phyloP scores from a whole-genome alignment of 2,888 invertebrate genomes.

The Acheta domesticus region DNA sequence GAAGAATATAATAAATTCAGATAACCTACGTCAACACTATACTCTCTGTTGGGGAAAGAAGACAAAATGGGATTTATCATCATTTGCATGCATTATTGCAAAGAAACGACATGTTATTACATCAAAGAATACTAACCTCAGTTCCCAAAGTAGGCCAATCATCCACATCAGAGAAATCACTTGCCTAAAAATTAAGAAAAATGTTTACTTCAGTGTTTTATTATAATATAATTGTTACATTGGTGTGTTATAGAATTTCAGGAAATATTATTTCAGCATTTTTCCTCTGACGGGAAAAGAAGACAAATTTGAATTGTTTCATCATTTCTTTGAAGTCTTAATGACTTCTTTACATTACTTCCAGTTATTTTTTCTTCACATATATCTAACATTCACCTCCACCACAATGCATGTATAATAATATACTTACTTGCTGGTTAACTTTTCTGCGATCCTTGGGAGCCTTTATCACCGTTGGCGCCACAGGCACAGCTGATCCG shows the following conservation, averaged over 20 bases:
- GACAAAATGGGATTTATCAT: background rate
- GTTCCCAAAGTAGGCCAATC: constrained; percentile 88
- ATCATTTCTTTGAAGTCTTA: background rate
- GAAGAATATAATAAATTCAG: background rate
- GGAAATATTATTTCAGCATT: background rate
- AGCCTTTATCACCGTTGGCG: constrained; percentile 50
- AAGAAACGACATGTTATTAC: background rate
- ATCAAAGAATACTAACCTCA: constrained; percentile 27
- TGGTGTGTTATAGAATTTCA: no score
- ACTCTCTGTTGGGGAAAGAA: constrained; percentile 18
- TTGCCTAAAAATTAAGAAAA: constrained; percentile 60
- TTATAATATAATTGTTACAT: no score
- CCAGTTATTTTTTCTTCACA: no score
- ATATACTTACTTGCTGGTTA: constrained; percentile 51
- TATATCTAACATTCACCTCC: no score
- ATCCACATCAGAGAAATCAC: constrained; percentile 81
- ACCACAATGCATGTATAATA: background rate
- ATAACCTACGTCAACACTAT: background rate
- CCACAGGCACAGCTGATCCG: constrained; percentile 41
- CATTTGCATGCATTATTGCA: background rate
- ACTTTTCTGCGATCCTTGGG: constrained; percentile 53
- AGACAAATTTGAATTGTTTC: background rate
- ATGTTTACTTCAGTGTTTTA: background rate
- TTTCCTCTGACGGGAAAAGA: constrained; percentile 7
- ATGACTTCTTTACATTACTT: background rate